These are phyloP conservation scores for Megathymus violae DNA, from an alignment of 1,140 invertebrate genomes.

Conservation along the genomic window DNA sequence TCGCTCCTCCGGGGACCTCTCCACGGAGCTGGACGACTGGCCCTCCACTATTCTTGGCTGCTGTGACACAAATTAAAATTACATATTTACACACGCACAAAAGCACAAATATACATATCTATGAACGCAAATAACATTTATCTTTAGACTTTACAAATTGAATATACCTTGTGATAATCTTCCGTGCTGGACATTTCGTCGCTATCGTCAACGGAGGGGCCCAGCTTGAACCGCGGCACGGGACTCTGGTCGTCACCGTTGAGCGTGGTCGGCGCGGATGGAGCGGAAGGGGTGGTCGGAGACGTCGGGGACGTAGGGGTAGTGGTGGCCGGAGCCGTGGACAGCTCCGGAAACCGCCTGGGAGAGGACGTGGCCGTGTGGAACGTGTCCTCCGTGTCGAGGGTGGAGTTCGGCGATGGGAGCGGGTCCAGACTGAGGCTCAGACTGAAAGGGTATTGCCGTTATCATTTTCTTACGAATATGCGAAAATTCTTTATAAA, in stretches of 20 bases:
- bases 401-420: constrained; percentile 59
- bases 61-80: constrained; percentile 20
- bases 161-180: constrained; percentile 72
- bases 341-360: constrained; percentile 47
- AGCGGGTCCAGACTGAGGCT: constrained; percentile 68
- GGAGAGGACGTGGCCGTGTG: constrained; percentile 87
- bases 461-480: too few species aligned
- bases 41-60: constrained; percentile 72
- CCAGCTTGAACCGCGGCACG: constrained; percentile 56
- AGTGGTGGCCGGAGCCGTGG: constrained; percentile 55
- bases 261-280: too few species aligned
- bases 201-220: constrained; percentile 67
- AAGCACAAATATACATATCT: not conserved
- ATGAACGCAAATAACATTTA: too few species aligned
- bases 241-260: constrained; percentile 42
- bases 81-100: not conserved
- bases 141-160: not conserved
- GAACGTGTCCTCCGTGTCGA: constrained; percentile 87
- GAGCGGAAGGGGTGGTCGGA: constrained; percentile 21
- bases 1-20: constrained; percentile 77
- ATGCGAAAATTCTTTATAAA: too few species aligned
- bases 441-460: constrained; percentile 50
- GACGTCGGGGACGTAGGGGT: constrained; percentile 62
- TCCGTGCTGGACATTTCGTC: constrained; percentile 82
- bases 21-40: constrained; percentile 76